Percentiles rank a stretch among this genome's conserved stretches.
Conservation (phyloP, 2,888 invertebrate species). For the Parochlus steinenii region DNA sequence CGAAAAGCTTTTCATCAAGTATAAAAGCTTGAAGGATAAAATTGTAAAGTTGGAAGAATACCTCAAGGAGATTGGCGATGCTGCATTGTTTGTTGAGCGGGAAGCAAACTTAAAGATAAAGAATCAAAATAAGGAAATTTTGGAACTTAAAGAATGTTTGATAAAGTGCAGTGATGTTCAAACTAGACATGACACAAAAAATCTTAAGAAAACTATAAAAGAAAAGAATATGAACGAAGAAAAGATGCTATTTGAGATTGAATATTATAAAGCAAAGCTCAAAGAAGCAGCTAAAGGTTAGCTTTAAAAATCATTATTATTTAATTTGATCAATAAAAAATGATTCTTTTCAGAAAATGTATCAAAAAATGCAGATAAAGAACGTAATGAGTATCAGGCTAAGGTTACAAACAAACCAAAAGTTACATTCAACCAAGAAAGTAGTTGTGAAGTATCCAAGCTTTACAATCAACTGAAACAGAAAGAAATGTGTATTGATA, state of each 20-base stretch:
- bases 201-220: neutral
- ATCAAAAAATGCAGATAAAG: constrained; percentile 1
- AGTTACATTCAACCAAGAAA: neutral
- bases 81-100: constrained; percentile 57
- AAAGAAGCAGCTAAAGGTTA: too few relatives aligned
- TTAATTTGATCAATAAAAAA: too few relatives aligned
- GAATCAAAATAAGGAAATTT: constrained; percentile 6
- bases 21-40: constrained; percentile 44
- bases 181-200: constrained; percentile 1
- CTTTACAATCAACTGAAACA: constrained; percentile 7
- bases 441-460: neutral
- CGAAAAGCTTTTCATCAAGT: neutral
- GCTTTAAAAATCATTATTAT: too few relatives aligned
- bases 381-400: neutral
- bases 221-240: constrained; percentile 8
- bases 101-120: constrained; percentile 51
- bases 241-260: constrained; percentile 8
- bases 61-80: constrained; percentile 51
- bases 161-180: neutral
- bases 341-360: neutral
- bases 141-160: constrained; percentile 3
- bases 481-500: constrained; percentile 6
- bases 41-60: constrained; percentile 54
- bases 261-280: constrained; percentile 5
- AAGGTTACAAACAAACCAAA: neutral